Evolutionary conservation across 2,113 vertebrate species (phyloP).

Genomic region (Upupa epops): DNA sequence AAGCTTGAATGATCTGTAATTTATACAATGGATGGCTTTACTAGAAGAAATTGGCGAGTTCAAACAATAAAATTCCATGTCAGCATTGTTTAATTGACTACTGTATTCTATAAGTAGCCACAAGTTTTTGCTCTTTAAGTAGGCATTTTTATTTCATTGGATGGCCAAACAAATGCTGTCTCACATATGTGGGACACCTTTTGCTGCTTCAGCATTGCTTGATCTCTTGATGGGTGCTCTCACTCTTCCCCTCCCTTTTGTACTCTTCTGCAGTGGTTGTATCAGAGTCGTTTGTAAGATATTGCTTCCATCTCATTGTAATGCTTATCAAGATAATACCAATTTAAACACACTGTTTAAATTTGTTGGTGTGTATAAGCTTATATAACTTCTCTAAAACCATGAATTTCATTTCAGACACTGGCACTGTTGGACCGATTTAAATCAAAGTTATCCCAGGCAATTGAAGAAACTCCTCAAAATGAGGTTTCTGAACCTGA

Average conservation of each 20-base stretch:
- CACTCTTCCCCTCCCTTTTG: not conserved
- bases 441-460: conserved; percentile 91
- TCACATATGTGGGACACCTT: accelerated
- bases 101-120: not conserved
- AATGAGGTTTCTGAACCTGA: conserved; percentile 83
- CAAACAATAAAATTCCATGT: not conserved
- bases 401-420: conserved; percentile 79
- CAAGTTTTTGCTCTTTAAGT: not conserved
- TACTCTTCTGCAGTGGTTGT: not conserved
- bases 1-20: not conserved
- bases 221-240: accelerated
- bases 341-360: not conserved
- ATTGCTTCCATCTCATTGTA: not conserved
- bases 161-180: not conserved
- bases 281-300: not conserved
- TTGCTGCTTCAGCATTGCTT: not conserved
- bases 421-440: conserved; percentile 88
- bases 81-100: not conserved
- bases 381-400: not conserved
- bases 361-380: not conserved
- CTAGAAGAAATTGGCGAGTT: not conserved
- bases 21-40: not conserved
- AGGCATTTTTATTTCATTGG: not conserved
- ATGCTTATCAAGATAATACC: not conserved
- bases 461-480: conserved; percentile 88